These are phyloP conservation scores for Eutolmus rufibarbis DNA, from an alignment of 2,888 invertebrate species.

Conservation along the genomic window DNA sequence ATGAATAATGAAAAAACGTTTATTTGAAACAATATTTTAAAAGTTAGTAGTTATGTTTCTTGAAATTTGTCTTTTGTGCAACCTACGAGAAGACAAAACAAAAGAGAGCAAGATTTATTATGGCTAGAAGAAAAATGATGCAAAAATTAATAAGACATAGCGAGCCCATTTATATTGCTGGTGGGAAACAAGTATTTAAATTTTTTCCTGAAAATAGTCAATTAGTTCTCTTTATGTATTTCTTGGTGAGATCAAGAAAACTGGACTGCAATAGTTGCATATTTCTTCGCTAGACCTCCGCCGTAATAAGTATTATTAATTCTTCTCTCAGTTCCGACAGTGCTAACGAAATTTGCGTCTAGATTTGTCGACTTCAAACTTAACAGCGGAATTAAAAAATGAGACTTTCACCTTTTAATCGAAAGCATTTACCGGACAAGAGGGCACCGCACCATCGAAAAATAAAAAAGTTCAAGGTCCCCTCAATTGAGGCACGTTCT, in stretches of 20 bases:
- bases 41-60: background rate
- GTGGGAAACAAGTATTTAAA: background rate
- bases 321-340: background rate
- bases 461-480: background rate
- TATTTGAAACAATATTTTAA: too few species aligned
- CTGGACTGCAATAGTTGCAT: background rate
- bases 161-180: background rate
- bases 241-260: background rate
- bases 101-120: background rate
- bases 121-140: background rate
- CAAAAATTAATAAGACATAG: background rate
- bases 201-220: background rate
- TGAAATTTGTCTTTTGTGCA: background rate
- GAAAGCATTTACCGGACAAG: background rate
- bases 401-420: background rate
- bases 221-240: background rate
- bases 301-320: background rate
- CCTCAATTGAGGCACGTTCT: background rate
- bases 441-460: background rate
- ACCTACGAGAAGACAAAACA: background rate
- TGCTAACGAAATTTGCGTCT: background rate
- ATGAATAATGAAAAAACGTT: too few species aligned
- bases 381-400: background rate
- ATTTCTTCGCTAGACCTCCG: background rate
- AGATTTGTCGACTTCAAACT: background rate